Conservation (phyloP, 2,113 vertebrate genomes). For the Psittacus erithacus region DNA sequence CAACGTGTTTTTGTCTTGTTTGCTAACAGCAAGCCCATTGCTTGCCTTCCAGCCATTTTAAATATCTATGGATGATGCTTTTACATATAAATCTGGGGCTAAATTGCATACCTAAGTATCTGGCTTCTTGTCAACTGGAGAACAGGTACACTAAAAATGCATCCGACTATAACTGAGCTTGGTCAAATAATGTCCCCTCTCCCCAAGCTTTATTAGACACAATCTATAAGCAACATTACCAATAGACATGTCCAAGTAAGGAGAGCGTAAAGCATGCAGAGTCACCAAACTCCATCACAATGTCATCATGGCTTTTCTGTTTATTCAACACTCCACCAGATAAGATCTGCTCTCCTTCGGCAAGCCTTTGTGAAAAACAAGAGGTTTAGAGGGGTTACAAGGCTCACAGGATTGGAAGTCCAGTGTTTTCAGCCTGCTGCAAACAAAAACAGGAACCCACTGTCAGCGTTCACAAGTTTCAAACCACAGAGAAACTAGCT, state of each 20-base stretch:
- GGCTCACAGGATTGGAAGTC: slow-evolving; percentile 54
- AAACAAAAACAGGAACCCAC: slow-evolving; percentile 54
- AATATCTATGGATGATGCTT: not conserved
- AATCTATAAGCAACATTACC: slow-evolving; percentile 74
- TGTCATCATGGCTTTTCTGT: slow-evolving; percentile 97
- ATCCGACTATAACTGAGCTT: not conserved
- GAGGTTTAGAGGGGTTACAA: slow-evolving; percentile 65
- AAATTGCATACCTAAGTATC: not conserved
- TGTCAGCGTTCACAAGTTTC: not conserved
- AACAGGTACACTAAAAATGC: not conserved
- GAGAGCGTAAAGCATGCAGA: slow-evolving; percentile 95
- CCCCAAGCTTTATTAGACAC: not conserved
- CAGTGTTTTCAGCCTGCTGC: slow-evolving; percentile 55
- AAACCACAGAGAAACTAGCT: not conserved
- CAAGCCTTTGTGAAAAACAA: slow-evolving; percentile 83
- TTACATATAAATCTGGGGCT: not conserved
- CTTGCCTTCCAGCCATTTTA: not conserved
- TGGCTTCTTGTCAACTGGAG: not conserved
- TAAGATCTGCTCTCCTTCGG: slow-evolving; percentile 97
- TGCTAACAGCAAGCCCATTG: not conserved
- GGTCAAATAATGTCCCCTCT: not conserved
- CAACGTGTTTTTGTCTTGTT: not conserved
- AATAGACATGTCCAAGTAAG: slow-evolving; percentile 97
- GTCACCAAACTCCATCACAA: slow-evolving; percentile 97
- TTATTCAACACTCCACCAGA: slow-evolving; percentile 97